Base-by-base conservation (phyloP, 2,113 vertebrate genomes). In the Brienomyrus longianalis region DNA sequence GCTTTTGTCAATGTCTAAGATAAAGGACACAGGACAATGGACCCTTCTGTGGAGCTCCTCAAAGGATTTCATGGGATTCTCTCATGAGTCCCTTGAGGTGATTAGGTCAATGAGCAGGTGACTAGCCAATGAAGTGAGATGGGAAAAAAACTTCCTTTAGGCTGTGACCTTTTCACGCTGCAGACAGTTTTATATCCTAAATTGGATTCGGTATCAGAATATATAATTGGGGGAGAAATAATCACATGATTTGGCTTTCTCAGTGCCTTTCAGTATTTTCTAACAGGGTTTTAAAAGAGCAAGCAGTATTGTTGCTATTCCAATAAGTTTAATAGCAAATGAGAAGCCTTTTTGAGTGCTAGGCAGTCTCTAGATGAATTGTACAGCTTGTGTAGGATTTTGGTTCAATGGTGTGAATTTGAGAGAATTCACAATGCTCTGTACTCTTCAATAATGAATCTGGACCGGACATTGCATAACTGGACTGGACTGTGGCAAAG, bases 401-500 rank as follows among this genome's bases (percentile, higher is more conserved):
- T 66, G 31, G 87, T 43, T 51, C 31, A 59, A 47, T 45, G 17
- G 56, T 66, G 56, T 88, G 52, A 35, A 62, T 88, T 88, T 66
- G 35, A 45, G 87, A 62, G 39, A 43, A 62, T 88, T 88, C 50
- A 52, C 85, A 88, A 66, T 43, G n/a, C 48, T 89, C 23, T 80
- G 66, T 80, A 51, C n/a, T 89, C 27, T 89, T 83, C 31, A 88
- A 74, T 31, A 15, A 48, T 88, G 59, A 88, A 88, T 70, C 21
- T 43, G 77, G 80, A 89, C 88, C 23, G 92, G 92, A 94, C 92
- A 91, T 91, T 89, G 93, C 88, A 89, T 92, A 90, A 89, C 93
- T 92, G 92, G 93, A 94, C 93, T 93, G 95, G 94, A 94, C 93
- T 94, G 85, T 91, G 94, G 93, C 94, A 93, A 91, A 95, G 91